These are phyloP conservation scores for Spondyliosoma cantharus DNA, from an alignment of 2,797 vertebrate genomes.

Conservation along the genomic window DNA sequence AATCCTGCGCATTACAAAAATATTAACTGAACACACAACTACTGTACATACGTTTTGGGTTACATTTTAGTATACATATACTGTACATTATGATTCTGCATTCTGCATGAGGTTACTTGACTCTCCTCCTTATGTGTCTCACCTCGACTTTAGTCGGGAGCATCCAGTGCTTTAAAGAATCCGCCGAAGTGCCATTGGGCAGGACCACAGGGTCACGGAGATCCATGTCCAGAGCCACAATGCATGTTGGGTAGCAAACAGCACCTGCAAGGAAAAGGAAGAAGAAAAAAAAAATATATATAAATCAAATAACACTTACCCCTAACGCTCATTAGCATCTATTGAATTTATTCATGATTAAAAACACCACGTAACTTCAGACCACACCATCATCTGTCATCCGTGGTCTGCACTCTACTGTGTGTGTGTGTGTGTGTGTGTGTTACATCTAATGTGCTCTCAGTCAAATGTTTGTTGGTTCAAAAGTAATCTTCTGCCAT, in stretches of 20 bases:
- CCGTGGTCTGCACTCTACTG: conserved; percentile 45
- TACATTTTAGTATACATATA: background rate
- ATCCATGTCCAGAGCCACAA: conserved; percentile 82
- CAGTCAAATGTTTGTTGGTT: conserved; percentile 1
- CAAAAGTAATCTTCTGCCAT: conserved; percentile 12
- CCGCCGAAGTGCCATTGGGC: conserved; percentile 85
- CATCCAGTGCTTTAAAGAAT: conserved; percentile 91
- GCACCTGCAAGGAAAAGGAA: conserved; percentile 83
- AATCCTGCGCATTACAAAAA: background rate
- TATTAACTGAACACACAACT: background rate
- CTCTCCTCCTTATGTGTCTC: conserved; percentile 39
- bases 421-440: conserved; percentile 18
- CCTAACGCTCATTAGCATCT: conserved; percentile 58
- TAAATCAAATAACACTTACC: conserved; percentile 36
- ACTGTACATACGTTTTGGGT: background rate
- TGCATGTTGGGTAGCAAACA: conserved; percentile 88
- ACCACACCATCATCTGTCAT: conserved; percentile 55
- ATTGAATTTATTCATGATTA: conserved; percentile 72
- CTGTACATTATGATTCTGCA: background rate
- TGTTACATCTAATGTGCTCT: background rate
- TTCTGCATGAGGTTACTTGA: background rate
- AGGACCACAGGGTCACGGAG: conserved; percentile 91
- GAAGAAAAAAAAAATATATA: background rate
- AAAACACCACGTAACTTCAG: conserved; percentile 45
- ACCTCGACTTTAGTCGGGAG: conserved; percentile 91